Conservation (phyloP, 1,140 invertebrate species). For the Drosophila sulfurigaster region DNA sequence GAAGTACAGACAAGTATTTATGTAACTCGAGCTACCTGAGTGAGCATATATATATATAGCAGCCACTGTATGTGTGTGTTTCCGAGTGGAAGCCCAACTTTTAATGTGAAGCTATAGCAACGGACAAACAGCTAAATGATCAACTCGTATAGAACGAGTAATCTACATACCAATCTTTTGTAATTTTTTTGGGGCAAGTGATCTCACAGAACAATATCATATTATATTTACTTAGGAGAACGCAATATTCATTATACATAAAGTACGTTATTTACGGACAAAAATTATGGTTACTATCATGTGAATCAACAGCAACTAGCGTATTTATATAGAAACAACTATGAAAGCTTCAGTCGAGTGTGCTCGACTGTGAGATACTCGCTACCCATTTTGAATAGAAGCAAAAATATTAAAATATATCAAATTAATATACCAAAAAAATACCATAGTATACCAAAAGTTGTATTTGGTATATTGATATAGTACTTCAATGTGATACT, state of each 20-base stretch:
- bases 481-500: too few relatives aligned
- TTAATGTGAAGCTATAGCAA: neutral
- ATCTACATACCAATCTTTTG: neutral
- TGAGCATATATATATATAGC: neutral
- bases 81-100: neutral
- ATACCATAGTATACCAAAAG: too few relatives aligned
- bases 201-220: conserved; percentile 7
- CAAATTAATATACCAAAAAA: too few relatives aligned
- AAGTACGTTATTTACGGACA: too few relatives aligned
- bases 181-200: neutral
- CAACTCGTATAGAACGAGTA: neutral
- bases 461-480: too few relatives aligned
- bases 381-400: too few relatives aligned
- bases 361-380: too few relatives aligned
- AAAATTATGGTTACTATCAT: too few relatives aligned
- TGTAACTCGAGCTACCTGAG: neutral
- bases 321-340: too few relatives aligned
- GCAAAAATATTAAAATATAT: too few relatives aligned
- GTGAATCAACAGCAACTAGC: too few relatives aligned
- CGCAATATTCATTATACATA: neutral
- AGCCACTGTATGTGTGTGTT: neutral
- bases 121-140: neutral
- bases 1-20: conserved; percentile 4
- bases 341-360: too few relatives aligned
- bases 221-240: neutral